A percentile compares a stretch with the other conserved stretches of the same genome.
phyloP scores from a whole-genome alignment of 2,888 invertebrate species.

The Drosophila nr. perissopoda region DNA sequence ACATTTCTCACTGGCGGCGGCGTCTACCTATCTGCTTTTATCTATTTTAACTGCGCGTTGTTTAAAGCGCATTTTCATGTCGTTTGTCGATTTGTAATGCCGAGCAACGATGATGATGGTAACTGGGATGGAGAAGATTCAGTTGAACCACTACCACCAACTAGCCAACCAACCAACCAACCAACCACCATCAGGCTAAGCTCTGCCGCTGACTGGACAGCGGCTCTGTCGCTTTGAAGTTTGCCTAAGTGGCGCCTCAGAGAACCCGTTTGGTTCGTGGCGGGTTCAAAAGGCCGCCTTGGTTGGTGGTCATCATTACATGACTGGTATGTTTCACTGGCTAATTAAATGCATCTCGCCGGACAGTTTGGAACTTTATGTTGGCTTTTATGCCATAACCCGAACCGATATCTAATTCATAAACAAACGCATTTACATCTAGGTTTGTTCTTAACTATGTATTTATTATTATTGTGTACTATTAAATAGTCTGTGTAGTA shows the following conservation, averaged over 20 bases:
- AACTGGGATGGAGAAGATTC: constrained; percentile 49
- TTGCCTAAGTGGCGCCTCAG: constrained; percentile 82
- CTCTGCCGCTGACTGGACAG: constrained; percentile 19
- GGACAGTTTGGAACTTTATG: constrained; percentile 65
- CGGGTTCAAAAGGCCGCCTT: constrained; percentile 74
- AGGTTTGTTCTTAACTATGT: constrained; percentile 45
- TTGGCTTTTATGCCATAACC: constrained; percentile 53
- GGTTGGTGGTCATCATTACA: constrained; percentile 63
- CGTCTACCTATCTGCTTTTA: constrained; percentile 78
- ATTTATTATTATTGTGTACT: constrained; percentile 47
- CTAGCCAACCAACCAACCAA: constrained; percentile 20
- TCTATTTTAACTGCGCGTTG: constrained; percentile 82
- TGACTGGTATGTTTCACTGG: constrained; percentile 50
- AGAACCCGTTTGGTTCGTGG: constrained; percentile 47
- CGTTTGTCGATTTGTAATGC: constrained; percentile 83
- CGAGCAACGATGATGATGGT: constrained; percentile 60
- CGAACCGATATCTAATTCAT: constrained; percentile 47
- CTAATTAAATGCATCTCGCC: constrained; percentile 72
- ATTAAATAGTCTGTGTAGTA: constrained; percentile 48
- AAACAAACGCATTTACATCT: constrained; percentile 59
- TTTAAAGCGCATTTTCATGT: constrained; percentile 84
- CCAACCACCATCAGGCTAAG: constrained; percentile 29
- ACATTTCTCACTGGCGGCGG: constrained; percentile 54
- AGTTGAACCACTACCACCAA: constrained; percentile 36
- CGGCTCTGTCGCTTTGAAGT: constrained; percentile 69